Percentiles rank a stretch among this genome's conserved stretches.
phyloP scores from a whole-genome alignment of 53 echinoderm and acorn worm species.

The Antedon mediterranea region DNA sequence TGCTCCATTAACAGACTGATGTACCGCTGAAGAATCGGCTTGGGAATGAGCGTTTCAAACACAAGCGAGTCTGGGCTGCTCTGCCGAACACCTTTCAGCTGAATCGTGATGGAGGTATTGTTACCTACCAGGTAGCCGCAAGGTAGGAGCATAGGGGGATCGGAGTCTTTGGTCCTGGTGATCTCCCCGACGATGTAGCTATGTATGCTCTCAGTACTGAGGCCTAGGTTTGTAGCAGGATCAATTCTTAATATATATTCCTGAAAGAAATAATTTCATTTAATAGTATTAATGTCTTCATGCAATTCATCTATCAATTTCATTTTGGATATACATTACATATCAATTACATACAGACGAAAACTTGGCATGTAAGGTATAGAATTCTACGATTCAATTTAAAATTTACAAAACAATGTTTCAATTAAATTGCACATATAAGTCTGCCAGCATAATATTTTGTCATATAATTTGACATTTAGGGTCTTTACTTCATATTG shows the following conservation, averaged over 20 bases:
- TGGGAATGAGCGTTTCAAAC: slow-evolving; percentile 92
- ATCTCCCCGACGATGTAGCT: slow-evolving; percentile 91
- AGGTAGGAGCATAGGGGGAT: slow-evolving; percentile 79
- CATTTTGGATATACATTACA: too few relatives aligned
- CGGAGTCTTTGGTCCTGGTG: slow-evolving; percentile 73
- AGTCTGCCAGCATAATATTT: too few relatives aligned
- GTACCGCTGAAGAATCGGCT: slow-evolving; percentile 88
- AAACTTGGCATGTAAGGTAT: too few relatives aligned
- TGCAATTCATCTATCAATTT: too few relatives aligned
- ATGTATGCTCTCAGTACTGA: slow-evolving; percentile 83
- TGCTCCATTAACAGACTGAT: slow-evolving; percentile 91
- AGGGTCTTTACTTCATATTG: too few relatives aligned
- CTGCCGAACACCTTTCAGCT: slow-evolving; percentile 77
- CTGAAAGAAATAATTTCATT: slow-evolving; percentile 23
- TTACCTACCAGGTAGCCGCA: slow-evolving; percentile 95
- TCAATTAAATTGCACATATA: too few relatives aligned
- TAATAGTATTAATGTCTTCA: too few relatives aligned
- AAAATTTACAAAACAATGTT: too few relatives aligned
- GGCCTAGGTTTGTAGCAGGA: slow-evolving; percentile 89
- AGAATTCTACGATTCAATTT: too few relatives aligned
- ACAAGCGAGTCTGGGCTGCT: slow-evolving; percentile 87
- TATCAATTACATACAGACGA: too few relatives aligned
- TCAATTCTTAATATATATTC: slow-evolving; percentile 98
- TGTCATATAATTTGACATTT: too few relatives aligned
- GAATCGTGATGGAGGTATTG: slow-evolving; percentile 80